Evolutionary conservation across 2,113 vertebrate species (phyloP).

Genomic region (Anser cygnoides): DNA sequence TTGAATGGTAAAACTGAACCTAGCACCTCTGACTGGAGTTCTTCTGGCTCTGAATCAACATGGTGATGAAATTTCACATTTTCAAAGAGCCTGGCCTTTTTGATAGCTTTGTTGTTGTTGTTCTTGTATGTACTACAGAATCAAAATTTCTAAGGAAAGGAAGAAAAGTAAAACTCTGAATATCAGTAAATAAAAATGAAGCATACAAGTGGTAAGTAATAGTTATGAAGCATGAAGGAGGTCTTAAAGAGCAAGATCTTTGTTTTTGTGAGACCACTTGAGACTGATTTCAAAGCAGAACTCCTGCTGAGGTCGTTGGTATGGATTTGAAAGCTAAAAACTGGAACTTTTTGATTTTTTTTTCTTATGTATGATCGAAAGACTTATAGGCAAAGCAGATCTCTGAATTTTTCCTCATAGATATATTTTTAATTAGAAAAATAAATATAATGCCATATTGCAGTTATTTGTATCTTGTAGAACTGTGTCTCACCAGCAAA

Average conservation of each 20-base stretch:
- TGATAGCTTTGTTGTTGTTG: neutral
- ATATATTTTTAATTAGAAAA: neutral
- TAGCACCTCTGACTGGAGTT: neutral
- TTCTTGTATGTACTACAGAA: neutral
- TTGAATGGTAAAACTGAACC: neutral
- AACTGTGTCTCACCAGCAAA: neutral
- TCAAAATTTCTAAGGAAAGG: neutral
- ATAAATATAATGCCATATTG: neutral
- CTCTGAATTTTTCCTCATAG: neutral
- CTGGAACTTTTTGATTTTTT: neutral
- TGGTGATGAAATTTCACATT: neutral
- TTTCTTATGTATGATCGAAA: neutral
- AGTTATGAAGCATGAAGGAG: neutral
- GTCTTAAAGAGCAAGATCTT: neutral
- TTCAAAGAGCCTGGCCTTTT: neutral
- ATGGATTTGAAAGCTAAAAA: neutral
- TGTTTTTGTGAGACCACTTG: neutral
- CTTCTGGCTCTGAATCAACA: neutral
- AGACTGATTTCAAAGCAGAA: neutral
- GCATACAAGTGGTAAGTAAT: neutral
- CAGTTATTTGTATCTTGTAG: neutral
- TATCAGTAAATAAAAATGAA: neutral
- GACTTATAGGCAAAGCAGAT: neutral
- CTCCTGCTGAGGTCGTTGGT: neutral
- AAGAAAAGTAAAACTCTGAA: neutral